phyloP scores from a whole-genome alignment of 1,140 invertebrate genomes.

The Hirudo medicinalis region DNA sequence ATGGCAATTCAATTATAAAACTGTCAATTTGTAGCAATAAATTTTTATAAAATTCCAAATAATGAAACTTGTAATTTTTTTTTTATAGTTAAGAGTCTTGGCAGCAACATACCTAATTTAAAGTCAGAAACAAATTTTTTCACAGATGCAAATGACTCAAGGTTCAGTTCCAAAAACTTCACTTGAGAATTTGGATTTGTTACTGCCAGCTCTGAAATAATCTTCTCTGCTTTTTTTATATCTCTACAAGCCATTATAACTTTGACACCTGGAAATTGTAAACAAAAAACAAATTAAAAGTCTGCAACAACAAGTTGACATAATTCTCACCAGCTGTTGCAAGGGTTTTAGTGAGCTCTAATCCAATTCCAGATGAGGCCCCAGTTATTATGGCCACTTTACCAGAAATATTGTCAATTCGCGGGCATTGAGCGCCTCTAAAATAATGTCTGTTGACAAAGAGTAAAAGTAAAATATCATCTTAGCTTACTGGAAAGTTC shows the following conservation, averaged over 20 bases:
- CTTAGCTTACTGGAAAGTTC: too few species aligned
- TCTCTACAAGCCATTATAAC: slow-evolving; percentile 47
- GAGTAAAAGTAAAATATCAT: too few species aligned
- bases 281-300: neutral
- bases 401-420: slow-evolving; percentile 40
- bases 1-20: slow-evolving; percentile 5
- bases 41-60: neutral
- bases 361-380: slow-evolving; percentile 68
- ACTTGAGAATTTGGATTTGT: slow-evolving; percentile 35
- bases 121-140: slow-evolving; percentile 39
- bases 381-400: slow-evolving; percentile 73
- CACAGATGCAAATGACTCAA: slow-evolving; percentile 36
- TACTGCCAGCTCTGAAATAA: slow-evolving; percentile 48
- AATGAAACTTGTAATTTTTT: neutral
- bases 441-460: slow-evolving; percentile 18
- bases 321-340: slow-evolving; percentile 19
- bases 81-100: slow-evolving; percentile 7
- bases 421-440: slow-evolving; percentile 21
- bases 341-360: slow-evolving; percentile 22
- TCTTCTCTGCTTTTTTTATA: slow-evolving; percentile 47
- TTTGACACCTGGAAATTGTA: slow-evolving; percentile 35
- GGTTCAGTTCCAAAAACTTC: slow-evolving; percentile 51
- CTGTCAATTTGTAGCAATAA: neutral
- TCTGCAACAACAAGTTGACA: neutral
- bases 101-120: slow-evolving; percentile 27